These are phyloP conservation scores for Valencia hispanica DNA, from an alignment of 2,797 vertebrate species.

Conservation along the genomic window DNA sequence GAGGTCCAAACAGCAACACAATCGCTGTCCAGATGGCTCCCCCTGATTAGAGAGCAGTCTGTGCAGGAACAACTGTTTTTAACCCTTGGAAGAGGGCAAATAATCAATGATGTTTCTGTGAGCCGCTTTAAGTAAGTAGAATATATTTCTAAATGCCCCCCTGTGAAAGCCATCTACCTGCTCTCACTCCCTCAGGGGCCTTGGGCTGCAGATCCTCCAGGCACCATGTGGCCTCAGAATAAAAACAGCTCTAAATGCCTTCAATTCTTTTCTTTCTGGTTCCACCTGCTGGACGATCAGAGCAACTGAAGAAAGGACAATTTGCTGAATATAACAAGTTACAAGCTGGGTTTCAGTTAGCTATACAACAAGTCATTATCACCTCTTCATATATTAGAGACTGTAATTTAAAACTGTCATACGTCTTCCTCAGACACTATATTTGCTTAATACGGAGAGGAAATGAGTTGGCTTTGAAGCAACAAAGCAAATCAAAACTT, in stretches of 20 bases:
- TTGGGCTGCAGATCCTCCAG: conserved; percentile 34
- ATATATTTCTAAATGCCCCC: conserved; percentile 25
- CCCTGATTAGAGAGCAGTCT: conserved; percentile 44
- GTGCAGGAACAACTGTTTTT: conserved; percentile 33
- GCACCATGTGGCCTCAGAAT: conserved; percentile 57
- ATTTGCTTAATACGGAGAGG: not conserved
- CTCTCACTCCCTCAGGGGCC: conserved; percentile 18
- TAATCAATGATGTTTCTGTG: conserved; percentile 33
- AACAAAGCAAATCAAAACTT: not conserved
- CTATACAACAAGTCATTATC: not conserved
- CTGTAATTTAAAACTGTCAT: not conserved
- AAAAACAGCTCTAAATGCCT: not conserved
- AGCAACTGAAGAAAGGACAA: conserved; percentile 23
- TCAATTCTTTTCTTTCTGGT: conserved; percentile 73
- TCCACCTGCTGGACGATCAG: conserved; percentile 72
- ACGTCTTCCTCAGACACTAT: not conserved
- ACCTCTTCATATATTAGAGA: not conserved
- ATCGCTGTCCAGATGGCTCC: conserved; percentile 71
- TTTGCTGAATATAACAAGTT: not conserved
- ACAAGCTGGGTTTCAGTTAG: not conserved
- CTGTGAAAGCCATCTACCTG: conserved; percentile 56
- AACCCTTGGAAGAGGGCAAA: conserved; percentile 33
- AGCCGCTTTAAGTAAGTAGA: conserved; percentile 18
- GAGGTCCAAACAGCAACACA: conserved; percentile 59
- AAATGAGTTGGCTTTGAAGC: not conserved